Percentiles rank a stretch among this genome's conserved stretches.
Evolutionary conservation across 1,140 invertebrate species (phyloP).

Genomic region (Goniozus legneri): DNA sequence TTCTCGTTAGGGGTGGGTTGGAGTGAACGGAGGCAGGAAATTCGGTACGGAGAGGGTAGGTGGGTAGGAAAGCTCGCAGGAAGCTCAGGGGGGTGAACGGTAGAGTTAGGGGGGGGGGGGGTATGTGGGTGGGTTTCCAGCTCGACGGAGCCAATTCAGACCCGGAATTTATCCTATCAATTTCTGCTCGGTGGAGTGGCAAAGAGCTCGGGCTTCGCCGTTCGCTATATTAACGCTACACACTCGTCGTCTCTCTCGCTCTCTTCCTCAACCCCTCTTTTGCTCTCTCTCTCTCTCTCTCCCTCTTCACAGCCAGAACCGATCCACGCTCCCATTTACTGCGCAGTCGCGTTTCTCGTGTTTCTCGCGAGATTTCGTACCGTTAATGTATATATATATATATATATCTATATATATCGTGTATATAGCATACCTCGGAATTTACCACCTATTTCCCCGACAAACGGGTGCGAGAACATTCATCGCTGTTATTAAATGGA

Average conservation of each 20-base stretch:
- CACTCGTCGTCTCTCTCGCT: constrained; percentile 15
- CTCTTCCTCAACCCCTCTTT: neutral
- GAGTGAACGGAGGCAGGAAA: constrained; percentile 1
- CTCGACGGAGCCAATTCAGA: constrained; percentile 62
- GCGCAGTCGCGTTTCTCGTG: constrained; percentile 20
- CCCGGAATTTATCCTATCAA: constrained; percentile 66
- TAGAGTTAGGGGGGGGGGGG: constrained; percentile 21
- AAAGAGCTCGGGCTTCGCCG: constrained; percentile 54
- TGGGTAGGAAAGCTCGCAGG: constrained; percentile 21
- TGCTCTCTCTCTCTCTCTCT: neutral
- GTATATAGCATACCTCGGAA: too few species aligned
- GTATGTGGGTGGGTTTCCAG: constrained; percentile 50
- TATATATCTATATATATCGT: too few species aligned
- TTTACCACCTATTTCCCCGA: too few species aligned
- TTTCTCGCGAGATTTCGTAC: constrained; percentile 19
- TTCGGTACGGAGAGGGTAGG: constrained; percentile 15
- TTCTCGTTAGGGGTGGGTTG: neutral
- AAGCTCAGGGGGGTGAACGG: constrained; percentile 12
- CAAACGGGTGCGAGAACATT: too few species aligned
- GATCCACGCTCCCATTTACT: constrained; percentile 14
- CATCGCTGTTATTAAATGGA: too few species aligned
- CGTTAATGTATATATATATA: too few species aligned
- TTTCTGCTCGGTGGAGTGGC: constrained; percentile 64
- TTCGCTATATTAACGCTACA: constrained; percentile 53
- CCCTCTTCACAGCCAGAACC: constrained; percentile 11